A percentile compares a stretch with the other conserved stretches of the same genome.
phyloP scores from a whole-genome alignment of 2,113 vertebrate genomes.

The Phrynosoma platyrhinos region DNA sequence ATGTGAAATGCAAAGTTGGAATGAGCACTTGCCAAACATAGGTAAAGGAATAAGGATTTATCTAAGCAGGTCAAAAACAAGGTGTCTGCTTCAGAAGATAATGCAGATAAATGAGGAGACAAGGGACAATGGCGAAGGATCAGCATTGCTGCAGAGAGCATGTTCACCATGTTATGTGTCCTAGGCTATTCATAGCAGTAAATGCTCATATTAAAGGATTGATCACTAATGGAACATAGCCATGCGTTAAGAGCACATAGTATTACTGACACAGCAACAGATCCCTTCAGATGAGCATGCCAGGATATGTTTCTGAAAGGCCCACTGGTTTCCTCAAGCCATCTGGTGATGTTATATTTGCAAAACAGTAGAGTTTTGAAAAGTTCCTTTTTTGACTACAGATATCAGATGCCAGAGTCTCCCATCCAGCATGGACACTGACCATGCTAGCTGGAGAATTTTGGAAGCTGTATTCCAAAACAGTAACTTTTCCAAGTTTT shows the following conservation, averaged over 20 bases:
- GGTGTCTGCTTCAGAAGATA: not conserved
- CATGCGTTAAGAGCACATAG: not conserved
- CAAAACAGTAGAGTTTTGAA: too few species aligned
- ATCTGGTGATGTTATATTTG: too few species aligned
- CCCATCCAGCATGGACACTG: not conserved
- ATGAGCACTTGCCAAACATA: slow-evolving; percentile 15
- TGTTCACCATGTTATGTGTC: too few species aligned
- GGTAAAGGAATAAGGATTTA: not conserved
- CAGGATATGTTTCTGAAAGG: too few species aligned
- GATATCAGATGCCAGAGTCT: not conserved
- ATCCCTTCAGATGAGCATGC: not conserved
- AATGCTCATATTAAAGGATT: not conserved
- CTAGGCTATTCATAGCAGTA: not conserved
- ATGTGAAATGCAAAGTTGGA: slow-evolving; percentile 16
- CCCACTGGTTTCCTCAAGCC: too few species aligned
- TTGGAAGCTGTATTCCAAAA: not conserved
- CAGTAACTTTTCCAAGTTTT: too few species aligned
- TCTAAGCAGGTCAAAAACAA: not conserved
- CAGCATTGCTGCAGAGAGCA: not conserved
- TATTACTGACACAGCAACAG: not conserved
- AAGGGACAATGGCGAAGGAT: not conserved
- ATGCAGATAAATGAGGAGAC: not conserved
- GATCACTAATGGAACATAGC: not conserved
- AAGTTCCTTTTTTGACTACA: not conserved
- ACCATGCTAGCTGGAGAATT: not conserved